Base-by-base conservation (phyloP, 2,113 vertebrate species). In the Tamias sibiricus region DNA sequence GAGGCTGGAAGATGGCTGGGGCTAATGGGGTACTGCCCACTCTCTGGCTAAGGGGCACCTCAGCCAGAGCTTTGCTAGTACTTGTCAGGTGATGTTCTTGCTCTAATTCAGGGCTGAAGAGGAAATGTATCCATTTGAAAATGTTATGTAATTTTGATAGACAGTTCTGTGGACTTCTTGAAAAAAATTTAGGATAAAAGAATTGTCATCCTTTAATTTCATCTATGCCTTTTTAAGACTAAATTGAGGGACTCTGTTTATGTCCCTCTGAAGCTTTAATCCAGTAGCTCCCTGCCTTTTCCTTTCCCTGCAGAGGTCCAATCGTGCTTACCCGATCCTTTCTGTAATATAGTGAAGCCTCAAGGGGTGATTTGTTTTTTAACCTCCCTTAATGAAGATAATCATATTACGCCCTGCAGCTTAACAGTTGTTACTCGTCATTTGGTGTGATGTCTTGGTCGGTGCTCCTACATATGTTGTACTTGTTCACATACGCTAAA, bases 361-460 rank as follows among this genome's bases (percentile, higher is more conserved):
- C 30, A 26, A 83, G 54, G 69, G 62, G 35, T 71, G 20, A 89
- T 69, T 89, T 95, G 28, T 91, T 93, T 94, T 62, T 74, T 92
- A 71, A 77, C 62, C 80, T 69, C 49, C 28, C 17, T 64, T 93
- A 93, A 91, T 79, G 80, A 94, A 92, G 47, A 81, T 40, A 84
- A 88, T 91, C 40, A 37, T 76, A 62, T 87, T 47, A 42, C 94
- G 54, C 80, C 83, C 80, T 42, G 35, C 37, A 79, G 83, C 57
- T 77, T 81, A 79, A 79, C 85, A 92, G 72, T 95, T 95, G 79
- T 85, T 94, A n/a, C 68, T 75, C 49, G 80, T 49, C 93, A 87
- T 96, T 80, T 94, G 82, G 90, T 82, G 92, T 68, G 57, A 57
- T 85, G 40, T 44, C 77, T 95, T 90, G 75, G 44, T 96, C 52